phyloP scores from a whole-genome alignment of 2,113 vertebrate species.

The Aphyosemion australe region DNA sequence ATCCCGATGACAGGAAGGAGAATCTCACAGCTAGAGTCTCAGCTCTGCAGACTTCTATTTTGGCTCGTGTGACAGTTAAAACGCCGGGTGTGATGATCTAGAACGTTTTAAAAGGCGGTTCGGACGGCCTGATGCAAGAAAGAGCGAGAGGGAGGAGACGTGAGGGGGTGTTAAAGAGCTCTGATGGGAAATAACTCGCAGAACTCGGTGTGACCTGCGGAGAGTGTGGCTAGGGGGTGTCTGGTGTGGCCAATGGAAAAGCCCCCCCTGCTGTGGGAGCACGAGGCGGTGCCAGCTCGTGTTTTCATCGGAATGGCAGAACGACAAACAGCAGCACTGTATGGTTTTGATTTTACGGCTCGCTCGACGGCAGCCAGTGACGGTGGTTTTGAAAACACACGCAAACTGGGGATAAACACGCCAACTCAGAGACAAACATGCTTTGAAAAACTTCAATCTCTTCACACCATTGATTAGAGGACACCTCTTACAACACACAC shows the following conservation, averaged over 20 bases:
- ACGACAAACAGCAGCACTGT: constrained; percentile 55
- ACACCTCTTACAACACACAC: background rate
- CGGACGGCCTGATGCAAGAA: constrained; percentile 20
- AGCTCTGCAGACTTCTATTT: constrained; percentile 29
- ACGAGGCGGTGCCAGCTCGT: constrained; percentile 47
- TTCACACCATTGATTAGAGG: background rate
- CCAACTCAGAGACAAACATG: background rate
- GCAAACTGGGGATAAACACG: constrained; percentile 14
- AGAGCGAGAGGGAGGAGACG: constrained; percentile 21
- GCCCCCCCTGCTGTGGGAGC: constrained; percentile 39
- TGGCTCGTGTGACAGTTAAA: constrained; percentile 14
- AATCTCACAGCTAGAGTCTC: constrained; percentile 19
- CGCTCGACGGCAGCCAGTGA: constrained; percentile 28
- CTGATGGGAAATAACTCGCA: constrained; percentile 64
- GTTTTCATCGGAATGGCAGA: constrained; percentile 46
- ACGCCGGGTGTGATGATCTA: constrained; percentile 22
- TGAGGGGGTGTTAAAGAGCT: constrained; percentile 44
- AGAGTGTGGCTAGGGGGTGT: constrained; percentile 52
- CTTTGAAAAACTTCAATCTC: background rate
- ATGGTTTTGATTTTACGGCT: constrained; percentile 55
- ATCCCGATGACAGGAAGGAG: constrained; percentile 51
- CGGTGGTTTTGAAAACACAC: constrained; percentile 35
- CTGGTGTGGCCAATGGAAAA: constrained; percentile 65
- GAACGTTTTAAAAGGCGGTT: constrained; percentile 14
- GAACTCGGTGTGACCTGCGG: constrained; percentile 58